Conservation (phyloP, 2,113 vertebrate species). For the Tautogolabrus adspersus region DNA sequence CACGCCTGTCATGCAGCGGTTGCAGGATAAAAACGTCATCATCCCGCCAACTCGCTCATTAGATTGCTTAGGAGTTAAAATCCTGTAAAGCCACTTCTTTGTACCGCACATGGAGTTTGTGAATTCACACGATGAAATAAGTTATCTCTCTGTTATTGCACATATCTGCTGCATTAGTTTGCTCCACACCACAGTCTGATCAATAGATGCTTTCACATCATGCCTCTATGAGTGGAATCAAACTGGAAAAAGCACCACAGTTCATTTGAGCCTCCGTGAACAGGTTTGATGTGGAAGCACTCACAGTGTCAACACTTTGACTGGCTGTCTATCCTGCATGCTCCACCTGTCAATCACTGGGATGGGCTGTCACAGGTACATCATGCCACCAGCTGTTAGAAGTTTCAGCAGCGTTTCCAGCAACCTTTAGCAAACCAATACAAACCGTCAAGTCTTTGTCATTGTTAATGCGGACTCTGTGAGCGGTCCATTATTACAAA, state of each 20-base stretch:
- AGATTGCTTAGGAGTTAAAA: too few relatives aligned
- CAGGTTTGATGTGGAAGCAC: slow-evolving; percentile 3
- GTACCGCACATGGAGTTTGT: too few relatives aligned
- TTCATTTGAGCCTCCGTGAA: neutral
- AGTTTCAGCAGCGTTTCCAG: too few relatives aligned
- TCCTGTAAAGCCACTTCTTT: too few relatives aligned
- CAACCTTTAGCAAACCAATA: neutral
- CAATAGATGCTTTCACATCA: neutral
- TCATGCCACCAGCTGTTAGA: slow-evolving; percentile 1
- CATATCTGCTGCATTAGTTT: neutral
- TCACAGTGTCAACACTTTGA: neutral
- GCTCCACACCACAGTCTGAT: neutral
- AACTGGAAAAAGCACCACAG: neutral
- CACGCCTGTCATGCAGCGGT: too few relatives aligned
- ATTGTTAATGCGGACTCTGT: neutral
- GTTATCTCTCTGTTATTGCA: too few relatives aligned
- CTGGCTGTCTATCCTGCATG: neutral
- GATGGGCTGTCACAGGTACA: slow-evolving; percentile 9
- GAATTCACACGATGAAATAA: too few relatives aligned
- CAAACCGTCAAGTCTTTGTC: neutral
- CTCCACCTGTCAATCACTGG: neutral
- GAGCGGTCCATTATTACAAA: neutral
- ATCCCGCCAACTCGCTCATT: too few relatives aligned
- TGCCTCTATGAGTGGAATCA: neutral
- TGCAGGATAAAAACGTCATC: too few relatives aligned